Base-by-base conservation (phyloP, 2,797 vertebrate species). In the Heteromormyrus szaboi region DNA sequence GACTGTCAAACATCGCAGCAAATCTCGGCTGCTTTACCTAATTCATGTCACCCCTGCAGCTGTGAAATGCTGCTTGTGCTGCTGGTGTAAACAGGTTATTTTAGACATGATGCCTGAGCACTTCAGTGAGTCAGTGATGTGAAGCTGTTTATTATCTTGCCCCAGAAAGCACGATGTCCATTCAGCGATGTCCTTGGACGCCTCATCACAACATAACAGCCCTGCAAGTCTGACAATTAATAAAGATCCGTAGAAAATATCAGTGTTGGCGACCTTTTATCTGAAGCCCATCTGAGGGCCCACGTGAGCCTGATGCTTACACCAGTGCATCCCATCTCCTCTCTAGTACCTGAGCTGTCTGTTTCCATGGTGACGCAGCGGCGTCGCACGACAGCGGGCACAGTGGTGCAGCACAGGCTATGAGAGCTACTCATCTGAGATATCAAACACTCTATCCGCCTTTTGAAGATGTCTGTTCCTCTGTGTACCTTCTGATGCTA, bases 341-440 rank as follows among this genome's bases (percentile, higher is more conserved):
- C 91, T 6, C 51, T 12, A 87, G 90, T 88, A 86, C 11, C 53
- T 56, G 85, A 90, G 90, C 89, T 62, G 33, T 90, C 84, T 89
- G 93, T 95, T 95, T 92, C 94, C 93, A 94, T 93, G 92, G 93
- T 14, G 89, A 94, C 72, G 53, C 72, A 44, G 56, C 19, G 12
- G 85, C 54, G 22, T 81, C 41, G 8, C 25, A 37, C 11, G 25
- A 83, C 25, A n/a, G 56, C 4, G 22, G 88, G 48, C 51, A 41
- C 86, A 2, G 37, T 3, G 88, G 33, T 72, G 87, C 88, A 90
- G 90, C 79, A 86, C 90, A 86, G 88, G 85, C 88, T 48, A 79
- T 90, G 92, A 46, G 90, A 87, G 90, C 89, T 91, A 90, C 76
- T 72, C 59, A 90, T 89, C 46, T 86, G 33, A 62, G 65, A 87